These are phyloP conservation scores for Leptogaster cylindrica DNA, from an alignment of 2,888 invertebrate species.

Conservation along the genomic window DNA sequence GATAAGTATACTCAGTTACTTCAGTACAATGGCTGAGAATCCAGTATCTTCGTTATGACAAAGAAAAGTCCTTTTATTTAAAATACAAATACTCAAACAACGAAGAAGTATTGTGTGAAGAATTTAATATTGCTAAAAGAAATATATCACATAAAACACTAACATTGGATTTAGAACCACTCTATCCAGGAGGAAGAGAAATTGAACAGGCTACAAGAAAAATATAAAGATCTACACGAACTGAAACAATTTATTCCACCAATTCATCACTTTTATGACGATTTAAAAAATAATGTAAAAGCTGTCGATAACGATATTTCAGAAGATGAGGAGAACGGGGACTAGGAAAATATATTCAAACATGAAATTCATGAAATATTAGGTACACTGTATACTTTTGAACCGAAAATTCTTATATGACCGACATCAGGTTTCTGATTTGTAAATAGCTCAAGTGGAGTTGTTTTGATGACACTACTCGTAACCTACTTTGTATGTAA, in stretches of 20 bases:
- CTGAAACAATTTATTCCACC: background rate
- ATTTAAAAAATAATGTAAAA: background rate
- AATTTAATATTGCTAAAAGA: background rate
- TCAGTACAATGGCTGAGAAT: background rate
- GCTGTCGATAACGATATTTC: background rate
- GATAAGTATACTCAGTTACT: no score
- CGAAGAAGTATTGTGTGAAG: background rate
- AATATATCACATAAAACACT: background rate
- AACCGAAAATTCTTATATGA: no score
- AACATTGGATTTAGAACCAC: background rate
- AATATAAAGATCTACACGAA: no score
- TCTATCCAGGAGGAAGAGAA: background rate
- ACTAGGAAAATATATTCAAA: no score
- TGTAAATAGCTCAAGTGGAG: no score
- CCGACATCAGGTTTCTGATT: no score
- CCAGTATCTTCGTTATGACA: background rate
- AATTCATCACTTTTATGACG: background rate
- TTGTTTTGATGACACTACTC: no score
- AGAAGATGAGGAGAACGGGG: background rate
- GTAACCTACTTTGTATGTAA: no score
- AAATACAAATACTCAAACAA: conserved; percentile 7
- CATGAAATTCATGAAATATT: no score
- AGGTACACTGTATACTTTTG: no score
- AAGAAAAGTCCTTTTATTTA: background rate
- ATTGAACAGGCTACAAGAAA: background rate